A percentile compares a stretch with the other conserved stretches of the same genome.
Conservation (phyloP, 2,888 invertebrate species). For the Amphipoea oculea region DNA sequence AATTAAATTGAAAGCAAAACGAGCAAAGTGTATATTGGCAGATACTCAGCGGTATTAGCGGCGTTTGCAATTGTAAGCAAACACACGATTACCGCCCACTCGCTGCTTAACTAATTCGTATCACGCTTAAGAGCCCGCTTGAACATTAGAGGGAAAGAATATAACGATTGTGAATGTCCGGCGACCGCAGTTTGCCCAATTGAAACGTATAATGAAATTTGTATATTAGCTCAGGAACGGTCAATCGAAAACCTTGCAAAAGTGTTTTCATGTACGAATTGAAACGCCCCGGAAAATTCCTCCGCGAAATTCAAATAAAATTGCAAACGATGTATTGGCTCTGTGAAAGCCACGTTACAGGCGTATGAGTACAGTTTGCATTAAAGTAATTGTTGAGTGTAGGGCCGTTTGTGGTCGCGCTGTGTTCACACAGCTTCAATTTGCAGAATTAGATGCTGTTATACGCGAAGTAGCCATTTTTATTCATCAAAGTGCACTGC, state of each 20-base stretch:
- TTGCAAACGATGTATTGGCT: constrained; percentile 81
- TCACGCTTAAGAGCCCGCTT: constrained; percentile 79
- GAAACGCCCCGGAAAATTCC: constrained; percentile 74
- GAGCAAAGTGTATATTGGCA: constrained; percentile 81
- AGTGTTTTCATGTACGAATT: constrained; percentile 81
- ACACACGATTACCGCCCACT: constrained; percentile 81
- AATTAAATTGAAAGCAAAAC: constrained; percentile 79
- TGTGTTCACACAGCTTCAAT: constrained; percentile 79
- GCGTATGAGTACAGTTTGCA: constrained; percentile 80
- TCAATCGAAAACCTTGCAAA: constrained; percentile 75
- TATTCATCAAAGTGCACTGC: constrained; percentile 69
- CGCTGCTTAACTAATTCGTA: constrained; percentile 86
- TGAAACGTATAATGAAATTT: constrained; percentile 82
- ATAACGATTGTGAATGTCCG: constrained; percentile 75
- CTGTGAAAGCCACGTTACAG: constrained; percentile 70
- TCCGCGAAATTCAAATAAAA: constrained; percentile 80
- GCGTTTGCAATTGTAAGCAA: constrained; percentile 86
- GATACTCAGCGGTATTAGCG: constrained; percentile 79
- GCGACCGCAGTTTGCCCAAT: constrained; percentile 76
- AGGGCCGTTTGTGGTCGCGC: constrained; percentile 74
- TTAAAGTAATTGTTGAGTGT: constrained; percentile 80
- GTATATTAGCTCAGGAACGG: constrained; percentile 76
- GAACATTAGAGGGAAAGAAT: constrained; percentile 74
- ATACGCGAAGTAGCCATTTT: constrained; percentile 72
- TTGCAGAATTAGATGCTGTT: constrained; percentile 80